A percentile compares a stretch with the other conserved stretches of the same genome.
Evolutionary conservation across 2,797 vertebrate genomes (phyloP).

Genomic region (Glyptemys insculpta): DNA sequence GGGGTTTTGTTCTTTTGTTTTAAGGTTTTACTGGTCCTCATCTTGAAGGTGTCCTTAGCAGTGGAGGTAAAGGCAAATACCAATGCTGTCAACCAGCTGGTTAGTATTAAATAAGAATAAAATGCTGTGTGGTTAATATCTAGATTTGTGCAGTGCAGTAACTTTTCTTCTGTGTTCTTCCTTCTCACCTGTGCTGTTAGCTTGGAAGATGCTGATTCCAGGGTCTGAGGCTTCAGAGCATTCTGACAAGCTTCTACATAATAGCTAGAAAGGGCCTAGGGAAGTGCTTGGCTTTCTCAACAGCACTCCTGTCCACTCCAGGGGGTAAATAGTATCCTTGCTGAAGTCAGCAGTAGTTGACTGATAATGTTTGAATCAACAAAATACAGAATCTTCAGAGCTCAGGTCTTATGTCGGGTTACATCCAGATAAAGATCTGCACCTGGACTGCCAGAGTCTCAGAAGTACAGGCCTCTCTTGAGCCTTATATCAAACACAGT

Average conservation of each 20-base stretch:
- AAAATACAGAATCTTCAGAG: background rate
- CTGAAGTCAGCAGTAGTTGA: background rate
- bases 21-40: background rate
- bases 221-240: background rate
- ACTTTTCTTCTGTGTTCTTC: background rate
- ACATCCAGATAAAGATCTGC: background rate
- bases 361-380: background rate
- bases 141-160: background rate
- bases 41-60: background rate
- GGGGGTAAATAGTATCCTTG: background rate
- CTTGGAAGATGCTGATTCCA: background rate
- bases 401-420: background rate
- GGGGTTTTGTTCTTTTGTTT: fast-evolving
- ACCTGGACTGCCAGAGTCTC: background rate
- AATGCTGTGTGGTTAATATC: background rate
- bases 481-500: background rate
- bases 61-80: background rate
- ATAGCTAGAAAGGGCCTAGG: background rate
- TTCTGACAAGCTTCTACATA: background rate
- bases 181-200: background rate
- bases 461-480: background rate
- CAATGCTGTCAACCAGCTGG: background rate
- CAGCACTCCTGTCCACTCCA: background rate
- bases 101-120: background rate
- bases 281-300: background rate